These are phyloP conservation scores for Vidua macroura DNA, from an alignment of 2,113 vertebrate genomes.

Conservation along the genomic window DNA sequence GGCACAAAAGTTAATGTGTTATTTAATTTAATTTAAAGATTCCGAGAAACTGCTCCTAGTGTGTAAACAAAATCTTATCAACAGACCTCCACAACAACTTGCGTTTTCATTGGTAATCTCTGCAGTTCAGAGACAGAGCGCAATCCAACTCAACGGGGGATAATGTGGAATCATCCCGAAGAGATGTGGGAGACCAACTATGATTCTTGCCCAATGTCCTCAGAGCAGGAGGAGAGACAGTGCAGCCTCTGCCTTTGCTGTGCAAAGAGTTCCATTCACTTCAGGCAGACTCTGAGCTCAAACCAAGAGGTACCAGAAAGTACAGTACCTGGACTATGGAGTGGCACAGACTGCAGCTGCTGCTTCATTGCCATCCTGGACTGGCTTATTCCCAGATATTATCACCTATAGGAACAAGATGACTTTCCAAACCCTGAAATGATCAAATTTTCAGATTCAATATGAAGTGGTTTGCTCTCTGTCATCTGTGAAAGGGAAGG, in stretches of 20 bases:
- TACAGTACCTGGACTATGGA: background rate
- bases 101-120: slow-evolving; percentile 1
- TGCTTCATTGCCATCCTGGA: background rate
- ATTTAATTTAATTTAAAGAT: slow-evolving; percentile 33
- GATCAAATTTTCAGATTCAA: background rate
- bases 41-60: slow-evolving; percentile 7
- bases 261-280: background rate
- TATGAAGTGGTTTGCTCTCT: background rate
- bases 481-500: background rate
- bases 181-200: background rate
- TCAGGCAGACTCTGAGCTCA: background rate
- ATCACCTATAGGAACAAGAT: background rate
- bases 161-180: background rate
- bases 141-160: background rate
- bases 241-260: background rate
- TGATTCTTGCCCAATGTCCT: background rate
- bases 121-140: background rate
- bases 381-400: background rate
- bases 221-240: background rate
- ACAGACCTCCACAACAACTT: background rate
- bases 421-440: background rate
- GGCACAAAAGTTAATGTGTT: background rate
- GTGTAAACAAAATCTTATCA: slow-evolving; percentile 37
- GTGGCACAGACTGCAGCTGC: background rate
- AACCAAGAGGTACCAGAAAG: background rate